Base-by-base conservation (phyloP, 2,888 invertebrate genomes). In the Rotaria socialis region DNA sequence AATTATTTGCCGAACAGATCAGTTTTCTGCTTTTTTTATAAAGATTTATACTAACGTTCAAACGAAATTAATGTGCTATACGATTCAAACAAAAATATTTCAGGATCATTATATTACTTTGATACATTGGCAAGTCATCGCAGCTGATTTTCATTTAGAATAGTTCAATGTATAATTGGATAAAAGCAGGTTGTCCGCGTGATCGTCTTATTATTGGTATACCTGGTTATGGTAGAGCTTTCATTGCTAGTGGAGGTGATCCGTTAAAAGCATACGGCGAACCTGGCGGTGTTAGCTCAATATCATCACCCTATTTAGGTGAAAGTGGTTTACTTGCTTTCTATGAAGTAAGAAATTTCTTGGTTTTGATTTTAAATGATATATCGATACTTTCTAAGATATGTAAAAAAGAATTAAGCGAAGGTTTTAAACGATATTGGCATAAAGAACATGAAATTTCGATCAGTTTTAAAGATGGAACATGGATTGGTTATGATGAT, bases 371-470 rank as follows among this genome's bases (percentile, higher is more conserved):
- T n/a, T n/a, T 43, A 27, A 52, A 52, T 16, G 3, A 52, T 11
- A 52, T 16, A 52, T 50, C 50, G 14, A 50, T 14, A 16, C 4
- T 52, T 52, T 19, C 60, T 14, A 16, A 85, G 75, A 58, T 85
- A 41, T 85, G 87, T 55, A 85, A 75, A 85, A 85, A 85, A 55
- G 58, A 85, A 60, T 27, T 85, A 27, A 84, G 52, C n/a, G 85
- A 87, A 84, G 85, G 87, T 58, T 87, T 85, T 47, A 87, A 87
- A 47, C 87, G 87, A 6, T 87, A 84, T 47, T 87, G 87, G 87
- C 85, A 87, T 84, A 47, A 85, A 27, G 50, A 74, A 35, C 87
- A 87, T 85, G 85, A 85, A 85, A 84, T 80, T 14, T 56, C 87
- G 2, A 85, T 87, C n/a, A 85, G 85, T 84, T 87, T 85, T 56